Evolutionary conservation across 2,888 invertebrate genomes (phyloP), one percentile per base, ranked within the genome.

Genomic region (Mongoloraphidia duomilia): DNA sequence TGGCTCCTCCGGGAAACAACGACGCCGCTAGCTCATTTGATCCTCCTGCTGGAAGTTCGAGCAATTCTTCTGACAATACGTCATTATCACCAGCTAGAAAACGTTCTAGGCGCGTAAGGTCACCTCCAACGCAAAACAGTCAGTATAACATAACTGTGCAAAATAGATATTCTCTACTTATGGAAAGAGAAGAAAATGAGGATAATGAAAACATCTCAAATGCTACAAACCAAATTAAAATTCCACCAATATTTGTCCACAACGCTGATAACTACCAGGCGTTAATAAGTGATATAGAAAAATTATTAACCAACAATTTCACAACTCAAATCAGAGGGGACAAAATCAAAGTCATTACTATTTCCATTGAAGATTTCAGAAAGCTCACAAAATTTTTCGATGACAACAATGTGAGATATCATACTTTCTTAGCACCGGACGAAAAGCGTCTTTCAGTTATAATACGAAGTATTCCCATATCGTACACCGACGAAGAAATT

Each of bases 301-400:
- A 2, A 38, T 38, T 34, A 34, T 17, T 17, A 10, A 45, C 13
- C 11, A 34, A 38, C 33, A 41, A 49, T 13, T 49, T 49, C 39
- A 12, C 41, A 14, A 49, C 45, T 44, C 36, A 35, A n/a, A 37
- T 45, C 17, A 44, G 45, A 45, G 36, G 36, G 13, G 34, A 39
- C 17, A 17, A 13, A 34, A 26, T 49, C 8, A 45, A 33, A 40
- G 45, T 49, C 35, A 45, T 39, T 35, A 10, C 45, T 40, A 41
- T 12, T 36, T 37, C 9, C 34, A 39, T 38, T 17, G 46, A 49
- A 34, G 46, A 49, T 34, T 49, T 17, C 26, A 9, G 45, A 34
- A 37, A 45, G 17, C 17, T 49, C 26, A 49, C 49, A 6, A 46
- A 45, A 38, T 49, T 38, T 9, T 49, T 39, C 14, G 49, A 49